phyloP scores from a whole-genome alignment of 2,888 invertebrate species.

The Globia sparganii region DNA sequence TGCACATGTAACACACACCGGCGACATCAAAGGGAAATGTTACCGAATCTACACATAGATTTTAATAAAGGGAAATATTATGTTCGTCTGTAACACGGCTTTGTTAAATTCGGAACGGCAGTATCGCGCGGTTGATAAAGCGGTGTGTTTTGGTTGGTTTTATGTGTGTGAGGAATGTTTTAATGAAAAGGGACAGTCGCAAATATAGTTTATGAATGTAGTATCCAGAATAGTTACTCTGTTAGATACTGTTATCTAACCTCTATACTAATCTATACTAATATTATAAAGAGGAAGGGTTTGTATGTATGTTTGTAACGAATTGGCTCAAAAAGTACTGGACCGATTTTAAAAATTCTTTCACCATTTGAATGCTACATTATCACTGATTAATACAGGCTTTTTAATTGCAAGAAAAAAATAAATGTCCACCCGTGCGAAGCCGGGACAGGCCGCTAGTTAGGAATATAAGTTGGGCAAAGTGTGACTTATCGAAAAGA shows the following conservation, averaged over 20 bases:
- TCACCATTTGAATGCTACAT: too few species aligned
- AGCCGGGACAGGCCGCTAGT: too few species aligned
- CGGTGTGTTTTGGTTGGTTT: background rate
- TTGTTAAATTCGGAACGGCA: background rate
- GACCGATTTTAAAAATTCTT: too few species aligned
- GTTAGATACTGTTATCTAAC: background rate
- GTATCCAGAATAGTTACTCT: background rate
- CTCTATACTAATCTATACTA: too few species aligned
- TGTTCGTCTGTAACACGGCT: background rate
- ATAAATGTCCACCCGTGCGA: too few species aligned
- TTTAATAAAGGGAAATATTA: conserved; percentile 18
- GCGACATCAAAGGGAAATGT: conserved; percentile 53
- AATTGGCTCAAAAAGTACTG: too few species aligned
- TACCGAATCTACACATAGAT: conserved; percentile 16
- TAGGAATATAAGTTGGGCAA: background rate
- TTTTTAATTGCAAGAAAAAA: too few species aligned
- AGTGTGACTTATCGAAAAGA: background rate
- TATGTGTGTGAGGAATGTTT: background rate
- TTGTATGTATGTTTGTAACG: too few species aligned
- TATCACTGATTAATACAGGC: too few species aligned
- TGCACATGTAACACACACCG: conserved; percentile 15
- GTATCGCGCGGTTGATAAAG: background rate
- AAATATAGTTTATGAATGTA: background rate
- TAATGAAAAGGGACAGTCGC: background rate
- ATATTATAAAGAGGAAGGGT: too few species aligned